Base-by-base conservation (phyloP, 1,140 invertebrate species). In the Pseudomyrmex flavicornis region DNA sequence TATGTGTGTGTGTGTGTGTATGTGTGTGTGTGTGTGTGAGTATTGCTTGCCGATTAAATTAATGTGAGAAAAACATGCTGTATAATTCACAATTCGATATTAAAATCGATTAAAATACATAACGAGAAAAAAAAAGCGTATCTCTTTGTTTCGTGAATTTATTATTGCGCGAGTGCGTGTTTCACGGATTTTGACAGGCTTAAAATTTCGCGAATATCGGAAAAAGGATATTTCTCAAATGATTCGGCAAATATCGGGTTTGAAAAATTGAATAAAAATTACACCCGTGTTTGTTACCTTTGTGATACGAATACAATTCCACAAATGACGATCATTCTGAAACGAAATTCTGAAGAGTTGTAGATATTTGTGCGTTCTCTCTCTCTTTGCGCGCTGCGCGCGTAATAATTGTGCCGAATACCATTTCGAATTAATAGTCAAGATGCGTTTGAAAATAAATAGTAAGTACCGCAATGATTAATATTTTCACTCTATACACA, bases 401-500 rank as follows among this genome's bases (percentile, higher is more conserved):
- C 26, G 65, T 65, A 17, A 12, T 65, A 17, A 12, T 58, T 58
- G 15, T 48, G 20, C 17, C 20, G 44, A 69, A 58, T 69, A 44
- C 17, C 44, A 12, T 79, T 56, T 44, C 35, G 5, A 58, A 69
- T 70, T 80, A 72, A 79, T 50, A 5, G 17, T 70, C 20, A 3
- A 22, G 70, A 70, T 59, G 58, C 13, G 61, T 50, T 48, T 26
- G 22, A 50, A 80, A 70, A 80, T 70, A 58, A 59, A 69, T 44
- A 54, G 26, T 35, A 35, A 5, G 35, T 15, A 13, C 26, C 13
- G 35, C 10, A 10, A 80, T 61, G 56, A 70, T 48, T 80, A 80
- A 72, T 44, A 80, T 59, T 72, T 80, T 80, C 59, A 44, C 50
- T 50, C 13, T 46, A 46, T 17, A 17, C 9, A 5, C 1, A 22